These are phyloP conservation scores for Masticophis lateralis DNA, from an alignment of 2,797 vertebrate species.

Conservation along the genomic window DNA sequence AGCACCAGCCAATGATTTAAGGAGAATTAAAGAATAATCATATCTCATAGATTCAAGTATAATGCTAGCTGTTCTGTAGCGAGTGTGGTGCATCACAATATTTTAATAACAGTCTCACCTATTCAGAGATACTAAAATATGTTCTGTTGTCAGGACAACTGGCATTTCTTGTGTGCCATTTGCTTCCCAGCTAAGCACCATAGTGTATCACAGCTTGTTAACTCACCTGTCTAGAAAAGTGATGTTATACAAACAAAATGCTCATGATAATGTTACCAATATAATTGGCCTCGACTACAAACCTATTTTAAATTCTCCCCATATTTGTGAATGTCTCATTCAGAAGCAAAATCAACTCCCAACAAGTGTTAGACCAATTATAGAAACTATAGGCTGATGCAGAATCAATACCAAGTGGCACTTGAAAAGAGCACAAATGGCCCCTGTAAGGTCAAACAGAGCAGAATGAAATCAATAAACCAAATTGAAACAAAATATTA, in stretches of 20 bases:
- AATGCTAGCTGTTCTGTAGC: background rate
- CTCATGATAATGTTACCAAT: background rate
- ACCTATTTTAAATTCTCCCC: constrained; percentile 37
- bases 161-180: fast-evolving
- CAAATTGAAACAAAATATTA: constrained; percentile 32
- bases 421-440: constrained; percentile 38
- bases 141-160: background rate
- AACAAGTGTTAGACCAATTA: constrained; percentile 44
- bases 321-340: constrained; percentile 26
- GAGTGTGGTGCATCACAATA: background rate
- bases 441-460: constrained; percentile 35
- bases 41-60: background rate
- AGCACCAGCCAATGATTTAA: background rate
- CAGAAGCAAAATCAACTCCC: constrained; percentile 22
- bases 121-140: background rate
- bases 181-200: background rate
- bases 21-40: background rate
- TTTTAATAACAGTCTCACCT: background rate
- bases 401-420: constrained; percentile 41
- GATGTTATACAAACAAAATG: background rate
- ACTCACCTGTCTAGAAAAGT: background rate
- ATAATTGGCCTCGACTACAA: constrained; percentile 37
- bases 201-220: background rate
- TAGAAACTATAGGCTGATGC: background rate
- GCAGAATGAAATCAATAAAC: constrained; percentile 28